phyloP scores from a whole-genome alignment of 2,888 invertebrate genomes.

The Trissoscelio sp. region DNA sequence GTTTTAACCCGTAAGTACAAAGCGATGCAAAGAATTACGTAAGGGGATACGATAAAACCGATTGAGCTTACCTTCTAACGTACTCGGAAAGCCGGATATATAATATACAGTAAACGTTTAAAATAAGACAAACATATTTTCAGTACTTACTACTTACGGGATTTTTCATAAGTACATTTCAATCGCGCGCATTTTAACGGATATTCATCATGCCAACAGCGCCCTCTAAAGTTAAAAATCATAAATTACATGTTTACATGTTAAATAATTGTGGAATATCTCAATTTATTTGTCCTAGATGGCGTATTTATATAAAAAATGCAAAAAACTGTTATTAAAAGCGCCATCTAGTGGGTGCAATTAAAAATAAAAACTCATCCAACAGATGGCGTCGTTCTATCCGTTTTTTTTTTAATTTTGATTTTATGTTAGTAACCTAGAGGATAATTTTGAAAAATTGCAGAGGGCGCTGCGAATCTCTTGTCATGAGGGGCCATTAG shows the following conservation, averaged over 20 bases:
- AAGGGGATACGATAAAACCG: constrained; percentile 39
- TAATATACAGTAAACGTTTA: constrained; percentile 15
- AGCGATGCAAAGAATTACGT: constrained; percentile 52
- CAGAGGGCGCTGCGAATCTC: no score
- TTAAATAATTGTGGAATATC: no score
- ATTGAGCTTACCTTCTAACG: constrained; percentile 64
- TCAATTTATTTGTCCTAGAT: no score
- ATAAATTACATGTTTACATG: no score
- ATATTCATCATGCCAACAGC: neutral
- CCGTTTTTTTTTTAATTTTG: no score
- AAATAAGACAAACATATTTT: constrained; percentile 65
- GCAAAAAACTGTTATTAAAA: no score
- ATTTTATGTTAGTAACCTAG: no score
- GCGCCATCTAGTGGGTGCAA: no score
- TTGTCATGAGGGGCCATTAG: neutral
- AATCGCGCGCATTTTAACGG: constrained; percentile 17
- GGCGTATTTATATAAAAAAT: no score
- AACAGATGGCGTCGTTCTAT: no score
- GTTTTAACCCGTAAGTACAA: constrained; percentile 67
- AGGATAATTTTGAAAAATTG: no score
- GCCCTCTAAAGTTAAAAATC: neutral
- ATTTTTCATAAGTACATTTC: constrained; percentile 36
- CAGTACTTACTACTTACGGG: constrained; percentile 65
- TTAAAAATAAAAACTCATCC: no score
- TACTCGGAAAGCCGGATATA: constrained; percentile 55